A percentile compares a stretch with the other conserved stretches of the same genome.
phyloP scores from a whole-genome alignment of 2,888 invertebrate species.

The Ectemnius continuus region DNA sequence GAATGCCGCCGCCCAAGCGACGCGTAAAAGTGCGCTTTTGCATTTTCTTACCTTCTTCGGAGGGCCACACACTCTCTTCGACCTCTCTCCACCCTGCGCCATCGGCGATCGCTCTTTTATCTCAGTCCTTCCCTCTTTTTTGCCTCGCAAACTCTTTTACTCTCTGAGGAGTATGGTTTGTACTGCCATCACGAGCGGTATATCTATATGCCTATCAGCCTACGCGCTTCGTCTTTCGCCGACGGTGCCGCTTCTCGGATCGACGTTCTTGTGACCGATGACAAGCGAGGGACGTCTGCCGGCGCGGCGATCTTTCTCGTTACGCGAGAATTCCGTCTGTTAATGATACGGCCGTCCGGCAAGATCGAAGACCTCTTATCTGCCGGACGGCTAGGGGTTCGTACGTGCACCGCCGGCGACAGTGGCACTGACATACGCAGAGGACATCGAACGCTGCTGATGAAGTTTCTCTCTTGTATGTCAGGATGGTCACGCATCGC shows the following conservation, averaged over 20 bases:
- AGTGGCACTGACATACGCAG: neutral
- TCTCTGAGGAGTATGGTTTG: neutral
- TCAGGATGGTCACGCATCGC: neutral
- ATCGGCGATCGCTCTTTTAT: too few species aligned
- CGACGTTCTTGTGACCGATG: conserved; percentile 30
- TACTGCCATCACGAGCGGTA: neutral
- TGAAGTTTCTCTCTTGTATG: neutral
- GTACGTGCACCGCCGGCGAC: conserved; percentile 8
- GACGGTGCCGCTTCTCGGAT: conserved; percentile 38
- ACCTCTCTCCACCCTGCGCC: neutral
- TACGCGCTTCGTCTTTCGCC: conserved; percentile 58
- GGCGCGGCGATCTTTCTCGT: conserved; percentile 35
- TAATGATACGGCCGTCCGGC: conserved; percentile 27
- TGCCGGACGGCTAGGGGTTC: conserved; percentile 37
- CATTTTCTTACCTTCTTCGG: conserved; percentile 25
- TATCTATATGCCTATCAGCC: conserved; percentile 32
- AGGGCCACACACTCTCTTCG: neutral
- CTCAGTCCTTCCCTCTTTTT: neutral
- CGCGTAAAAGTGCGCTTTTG: conserved; percentile 51
- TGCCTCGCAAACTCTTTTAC: neutral
- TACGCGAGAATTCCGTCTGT: conserved; percentile 33
- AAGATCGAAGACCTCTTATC: conserved; percentile 61
- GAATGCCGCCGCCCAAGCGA: conserved; percentile 53
- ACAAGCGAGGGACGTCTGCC: conserved; percentile 17
- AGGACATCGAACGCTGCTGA: conserved; percentile 18